Percentiles rank a stretch among this genome's conserved stretches.
These are phyloP conservation scores for Drosophila meridiana DNA, from an alignment of 2,888 invertebrate species.

Conservation along the genomic window DNA sequence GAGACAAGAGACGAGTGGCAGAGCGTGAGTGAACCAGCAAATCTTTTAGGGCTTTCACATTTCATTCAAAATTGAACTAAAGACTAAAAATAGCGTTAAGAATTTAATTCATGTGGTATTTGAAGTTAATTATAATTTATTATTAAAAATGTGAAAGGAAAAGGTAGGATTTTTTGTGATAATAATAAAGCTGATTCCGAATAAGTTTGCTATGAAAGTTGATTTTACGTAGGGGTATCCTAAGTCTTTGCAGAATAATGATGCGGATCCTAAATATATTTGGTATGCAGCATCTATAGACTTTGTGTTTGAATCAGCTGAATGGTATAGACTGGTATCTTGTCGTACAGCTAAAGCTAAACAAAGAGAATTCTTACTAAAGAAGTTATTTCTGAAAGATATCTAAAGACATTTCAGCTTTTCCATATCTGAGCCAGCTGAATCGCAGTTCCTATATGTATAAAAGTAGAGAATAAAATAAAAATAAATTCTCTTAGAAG, in stretches of 20 bases:
- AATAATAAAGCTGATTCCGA: neutral
- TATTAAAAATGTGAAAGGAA: neutral
- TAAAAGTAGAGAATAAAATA: too few species aligned
- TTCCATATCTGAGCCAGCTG: neutral
- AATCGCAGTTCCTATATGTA: neutral
- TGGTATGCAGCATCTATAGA: too few species aligned
- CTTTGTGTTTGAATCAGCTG: too few species aligned
- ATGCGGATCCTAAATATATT: too few species aligned
- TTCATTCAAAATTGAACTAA: slow-evolving; percentile 1
- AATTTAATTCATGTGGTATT: neutral
- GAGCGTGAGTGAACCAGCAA: neutral
- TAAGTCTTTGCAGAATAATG: too few species aligned
- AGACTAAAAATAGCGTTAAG: neutral
- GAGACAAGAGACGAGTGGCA: neutral
- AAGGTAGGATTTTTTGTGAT: neutral
- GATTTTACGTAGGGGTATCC: neutral
- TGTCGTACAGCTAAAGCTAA: too few species aligned
- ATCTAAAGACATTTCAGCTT: neutral
- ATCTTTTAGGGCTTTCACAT: neutral
- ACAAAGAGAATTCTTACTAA: too few species aligned
- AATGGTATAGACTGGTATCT: too few species aligned
- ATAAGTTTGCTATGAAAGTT: neutral
- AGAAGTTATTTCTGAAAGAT: too few species aligned
- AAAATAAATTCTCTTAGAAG: too few species aligned
- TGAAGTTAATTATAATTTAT: too few species aligned